Evolutionary conservation across 2,113 vertebrate species (phyloP).

Genomic region (Prunella himalayana): DNA sequence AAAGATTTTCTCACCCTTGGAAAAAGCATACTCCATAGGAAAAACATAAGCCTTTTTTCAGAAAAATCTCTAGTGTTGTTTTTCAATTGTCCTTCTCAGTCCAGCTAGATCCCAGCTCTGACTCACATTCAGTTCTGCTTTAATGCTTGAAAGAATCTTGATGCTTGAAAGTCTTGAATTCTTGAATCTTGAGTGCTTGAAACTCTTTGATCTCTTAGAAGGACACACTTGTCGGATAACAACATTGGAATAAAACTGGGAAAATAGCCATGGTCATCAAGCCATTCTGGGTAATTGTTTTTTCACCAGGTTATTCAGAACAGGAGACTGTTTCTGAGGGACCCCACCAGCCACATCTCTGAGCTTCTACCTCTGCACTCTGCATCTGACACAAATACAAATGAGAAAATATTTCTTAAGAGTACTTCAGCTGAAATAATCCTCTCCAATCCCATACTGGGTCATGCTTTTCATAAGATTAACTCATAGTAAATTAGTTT

Average conservation of each 20-base stretch:
- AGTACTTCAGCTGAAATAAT: neutral
- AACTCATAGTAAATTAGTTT: neutral
- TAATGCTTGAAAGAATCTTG: constrained; percentile 2
- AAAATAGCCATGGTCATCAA: neutral
- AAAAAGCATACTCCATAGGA: neutral
- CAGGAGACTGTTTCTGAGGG: neutral
- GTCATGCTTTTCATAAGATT: neutral
- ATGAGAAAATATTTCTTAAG: neutral
- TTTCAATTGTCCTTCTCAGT: neutral
- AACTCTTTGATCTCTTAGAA: neutral
- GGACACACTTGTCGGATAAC: neutral
- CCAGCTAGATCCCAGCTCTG: constrained; percentile 5
- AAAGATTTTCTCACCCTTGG: neutral
- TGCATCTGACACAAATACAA: neutral
- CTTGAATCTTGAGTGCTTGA: neutral
- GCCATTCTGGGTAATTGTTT: neutral
- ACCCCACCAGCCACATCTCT: neutral
- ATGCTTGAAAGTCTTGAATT: neutral
- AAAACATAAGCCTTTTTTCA: neutral
- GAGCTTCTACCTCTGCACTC: neutral
- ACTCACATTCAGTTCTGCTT: constrained; percentile 49
- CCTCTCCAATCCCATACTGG: neutral
- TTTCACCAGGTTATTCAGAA: neutral
- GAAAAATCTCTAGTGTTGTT: neutral
- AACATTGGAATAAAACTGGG: neutral